phyloP scores from a whole-genome alignment of 2,797 vertebrate genomes.

The Muscicapa comitata region DNA sequence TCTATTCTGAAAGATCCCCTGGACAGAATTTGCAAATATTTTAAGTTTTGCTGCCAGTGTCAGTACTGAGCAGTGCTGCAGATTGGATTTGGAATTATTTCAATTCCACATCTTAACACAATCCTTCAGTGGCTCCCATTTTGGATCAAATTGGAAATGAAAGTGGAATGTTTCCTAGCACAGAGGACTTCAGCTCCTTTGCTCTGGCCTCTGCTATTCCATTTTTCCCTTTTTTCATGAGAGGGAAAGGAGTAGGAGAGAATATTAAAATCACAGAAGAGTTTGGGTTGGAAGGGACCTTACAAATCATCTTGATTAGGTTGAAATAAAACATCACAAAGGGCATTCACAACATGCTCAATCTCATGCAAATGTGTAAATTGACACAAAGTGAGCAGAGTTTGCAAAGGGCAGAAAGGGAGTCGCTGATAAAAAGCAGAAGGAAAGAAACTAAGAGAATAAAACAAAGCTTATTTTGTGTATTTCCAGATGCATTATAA shows the following conservation, averaged over 20 bases:
- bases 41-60: not conserved
- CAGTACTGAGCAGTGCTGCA: not conserved
- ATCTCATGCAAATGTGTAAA: not conserved
- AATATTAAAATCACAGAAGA: not conserved
- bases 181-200: not conserved
- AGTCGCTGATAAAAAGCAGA: not conserved
- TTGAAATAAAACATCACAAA: not conserved
- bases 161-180: not conserved
- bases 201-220: not conserved
- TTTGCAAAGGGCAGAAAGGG: not conserved
- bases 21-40: not conserved
- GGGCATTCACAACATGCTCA: not conserved
- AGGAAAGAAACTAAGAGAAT: not conserved
- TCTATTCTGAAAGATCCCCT: not conserved
- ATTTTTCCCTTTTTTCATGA: rapidly evolving
- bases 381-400: not conserved
- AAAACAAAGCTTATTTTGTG: not conserved
- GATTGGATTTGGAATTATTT: not conserved
- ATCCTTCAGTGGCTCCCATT: not conserved
- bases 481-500: not conserved
- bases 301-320: not conserved
- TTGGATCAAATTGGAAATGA: not conserved
- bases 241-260: not conserved
- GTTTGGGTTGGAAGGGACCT: not conserved
- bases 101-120: rapidly evolving